Conservation (phyloP, 2,797 vertebrate species). For the Coreius guichenoti region DNA sequence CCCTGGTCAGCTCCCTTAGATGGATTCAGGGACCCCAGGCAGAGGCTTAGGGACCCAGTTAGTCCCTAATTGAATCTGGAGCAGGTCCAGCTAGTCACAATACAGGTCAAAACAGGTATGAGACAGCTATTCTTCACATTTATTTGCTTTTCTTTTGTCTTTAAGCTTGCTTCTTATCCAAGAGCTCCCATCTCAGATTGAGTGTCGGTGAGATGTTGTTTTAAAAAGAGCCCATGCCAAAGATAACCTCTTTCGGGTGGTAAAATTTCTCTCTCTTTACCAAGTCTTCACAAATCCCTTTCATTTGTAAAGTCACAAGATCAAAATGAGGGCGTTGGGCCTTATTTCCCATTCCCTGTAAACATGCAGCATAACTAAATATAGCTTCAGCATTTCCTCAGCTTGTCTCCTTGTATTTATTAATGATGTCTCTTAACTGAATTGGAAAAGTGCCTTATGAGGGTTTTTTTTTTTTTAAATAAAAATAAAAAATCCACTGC, state of each 20-base stretch:
- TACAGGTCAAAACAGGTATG: slow-evolving; percentile 54
- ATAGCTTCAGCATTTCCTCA: slow-evolving; percentile 50
- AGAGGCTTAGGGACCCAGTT: background rate
- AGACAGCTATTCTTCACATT: slow-evolving; percentile 39
- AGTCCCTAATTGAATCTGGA: slow-evolving; percentile 54
- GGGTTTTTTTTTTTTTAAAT: too few relatives aligned
- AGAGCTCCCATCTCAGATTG: slow-evolving; percentile 38
- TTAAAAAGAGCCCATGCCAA: slow-evolving; percentile 47
- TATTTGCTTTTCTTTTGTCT: slow-evolving; percentile 59
- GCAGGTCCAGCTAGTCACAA: slow-evolving; percentile 41
- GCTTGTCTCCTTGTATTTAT: slow-evolving; percentile 40
- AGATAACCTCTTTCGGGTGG: slow-evolving; percentile 52
- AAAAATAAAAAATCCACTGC: background rate
- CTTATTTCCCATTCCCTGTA: slow-evolving; percentile 6
- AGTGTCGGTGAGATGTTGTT: slow-evolving; percentile 52
- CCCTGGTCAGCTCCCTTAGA: slow-evolving; percentile 52
- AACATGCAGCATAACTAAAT: slow-evolving; percentile 32
- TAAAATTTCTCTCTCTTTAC: slow-evolving; percentile 51
- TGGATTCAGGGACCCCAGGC: slow-evolving; percentile 23
- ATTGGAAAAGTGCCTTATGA: slow-evolving; percentile 25
- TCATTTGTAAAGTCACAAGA: slow-evolving; percentile 48
- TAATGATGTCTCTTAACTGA: slow-evolving; percentile 34
- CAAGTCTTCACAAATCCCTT: slow-evolving; percentile 31
- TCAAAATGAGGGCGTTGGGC: slow-evolving; percentile 42
- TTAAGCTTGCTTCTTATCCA: slow-evolving; percentile 39